Percentiles rank a stretch among this genome's conserved stretches.
Conservation (phyloP, 2,113 vertebrate species). For the Antechinus stuartii region DNA sequence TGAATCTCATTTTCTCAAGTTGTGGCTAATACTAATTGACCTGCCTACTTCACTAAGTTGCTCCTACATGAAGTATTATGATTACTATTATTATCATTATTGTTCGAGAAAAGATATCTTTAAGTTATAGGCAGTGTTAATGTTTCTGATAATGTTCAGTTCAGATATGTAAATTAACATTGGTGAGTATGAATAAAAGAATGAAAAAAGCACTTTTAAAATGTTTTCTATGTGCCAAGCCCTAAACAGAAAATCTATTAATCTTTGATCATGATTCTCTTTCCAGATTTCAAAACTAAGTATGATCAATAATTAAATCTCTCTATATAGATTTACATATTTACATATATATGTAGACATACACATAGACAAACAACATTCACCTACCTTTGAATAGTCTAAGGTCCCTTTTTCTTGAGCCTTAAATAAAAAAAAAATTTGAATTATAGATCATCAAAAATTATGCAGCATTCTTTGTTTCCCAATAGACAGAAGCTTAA, state of each 20-base stretch:
- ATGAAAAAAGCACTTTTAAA: neutral
- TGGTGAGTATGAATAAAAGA: neutral
- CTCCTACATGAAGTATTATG: neutral
- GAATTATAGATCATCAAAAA: conserved; percentile 48
- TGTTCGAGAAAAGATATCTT: neutral
- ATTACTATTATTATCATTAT: neutral
- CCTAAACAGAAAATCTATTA: conserved; percentile 21
- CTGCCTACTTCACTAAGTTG: neutral
- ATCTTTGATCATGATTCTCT: conserved; percentile 42
- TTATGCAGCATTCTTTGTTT: conserved; percentile 51
- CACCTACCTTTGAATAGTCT: conserved; percentile 92
- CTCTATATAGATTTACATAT: neutral
- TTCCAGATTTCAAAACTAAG: conserved; percentile 39
- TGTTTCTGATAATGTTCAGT: neutral
- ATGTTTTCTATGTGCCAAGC: neutral
- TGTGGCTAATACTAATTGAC: neutral
- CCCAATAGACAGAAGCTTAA: conserved; percentile 62
- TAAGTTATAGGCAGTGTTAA: neutral
- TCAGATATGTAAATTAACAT: neutral
- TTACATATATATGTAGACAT: neutral
- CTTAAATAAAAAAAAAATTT: conserved; percentile 83
- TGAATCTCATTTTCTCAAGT: neutral
- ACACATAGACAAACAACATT: conserved; percentile 29
- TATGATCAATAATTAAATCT: conserved; percentile 29
- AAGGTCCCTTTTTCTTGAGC: conserved; percentile 88